Evolutionary conservation across 1,140 invertebrate genomes (phyloP), one percentile per base, ranked within the genome.

Genomic region (Akabosia matsudoensis): DNA sequence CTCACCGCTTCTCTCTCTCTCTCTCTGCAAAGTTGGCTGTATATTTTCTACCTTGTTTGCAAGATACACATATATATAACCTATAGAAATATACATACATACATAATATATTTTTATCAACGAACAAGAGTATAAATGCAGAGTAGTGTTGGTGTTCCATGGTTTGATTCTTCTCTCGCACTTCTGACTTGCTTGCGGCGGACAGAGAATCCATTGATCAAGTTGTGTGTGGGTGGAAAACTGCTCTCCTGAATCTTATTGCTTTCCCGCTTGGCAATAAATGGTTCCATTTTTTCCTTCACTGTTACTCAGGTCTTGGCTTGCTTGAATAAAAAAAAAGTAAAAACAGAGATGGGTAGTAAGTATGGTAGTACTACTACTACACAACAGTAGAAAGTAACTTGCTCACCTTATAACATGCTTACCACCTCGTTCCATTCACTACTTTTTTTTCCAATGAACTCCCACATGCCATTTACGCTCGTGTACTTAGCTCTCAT

Each of bases 171-270:
- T 56, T 56, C 54, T 67, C 61, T 67, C 61, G 30, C 24, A 67
- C 61, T 67, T 67, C 30, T 67, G 61, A 10, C 61, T 31, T 51
- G 70, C 70, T 72, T 72, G 33, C 70, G 70, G 70, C 70, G 26
- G n/a, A 45, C 67, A 72, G 70, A 37, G 70, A 37, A 45, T 72
- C 33, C 70, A 72, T 72, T 72, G 70, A 72, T 72, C 70, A 72
- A 72, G 37, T 37, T 51, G 24, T 51, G 70, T 72, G 70, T 72
- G 70, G 70, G 70, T 72, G 70, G 33, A 37, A 72, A 67, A 67
- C 30, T 28, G 61, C 61, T 67, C 61, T 56, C 54, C 54, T 67
- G 61, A 67, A 28, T 67, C 61, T 37, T 51, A 72, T 45, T 72
- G 70, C 33, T 72, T 72, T 72, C 70, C 70, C 31, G 31, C 33